phyloP scores from a whole-genome alignment of 1,140 invertebrate genomes.

The Venturia canescens region DNA sequence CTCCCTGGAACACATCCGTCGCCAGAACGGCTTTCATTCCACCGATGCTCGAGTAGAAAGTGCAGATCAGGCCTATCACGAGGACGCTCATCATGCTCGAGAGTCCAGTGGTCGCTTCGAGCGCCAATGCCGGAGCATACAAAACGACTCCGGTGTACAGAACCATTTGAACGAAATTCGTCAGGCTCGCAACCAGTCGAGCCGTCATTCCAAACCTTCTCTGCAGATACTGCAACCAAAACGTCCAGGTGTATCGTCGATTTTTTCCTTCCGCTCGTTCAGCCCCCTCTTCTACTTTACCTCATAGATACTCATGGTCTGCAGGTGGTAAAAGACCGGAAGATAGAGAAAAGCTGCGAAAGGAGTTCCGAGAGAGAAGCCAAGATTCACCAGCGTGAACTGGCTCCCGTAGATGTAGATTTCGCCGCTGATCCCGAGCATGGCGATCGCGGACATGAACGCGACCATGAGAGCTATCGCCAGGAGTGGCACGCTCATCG shows the following conservation, averaged over 20 bases:
- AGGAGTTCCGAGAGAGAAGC: constrained; percentile 86
- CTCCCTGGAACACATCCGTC: constrained; percentile 90
- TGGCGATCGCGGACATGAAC: constrained; percentile 95
- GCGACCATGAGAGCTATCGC: constrained; percentile 94
- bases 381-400: constrained; percentile 87
- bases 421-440: constrained; percentile 92
- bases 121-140: constrained; percentile 93
- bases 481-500: constrained; percentile 87
- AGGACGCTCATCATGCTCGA: constrained; percentile 86
- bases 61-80: constrained; percentile 87
- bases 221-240: constrained; percentile 85
- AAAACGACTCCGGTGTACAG: constrained; percentile 95
- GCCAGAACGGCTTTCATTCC: constrained; percentile 94
- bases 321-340: constrained; percentile 93
- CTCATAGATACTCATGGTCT: constrained; percentile 93
- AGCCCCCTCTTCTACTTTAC: constrained; percentile 73
- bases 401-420: constrained; percentile 89
- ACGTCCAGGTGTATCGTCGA: too few species aligned
- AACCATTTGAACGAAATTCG: constrained; percentile 89
- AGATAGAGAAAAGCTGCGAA: constrained; percentile 89
- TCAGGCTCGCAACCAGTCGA: constrained; percentile 84
- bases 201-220: constrained; percentile 84
- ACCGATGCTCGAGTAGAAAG: constrained; percentile 93
- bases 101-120: constrained; percentile 93
- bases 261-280: neutral